These are phyloP conservation scores for Tauraco hartlaubi DNA, from an alignment of 2,797 vertebrate genomes.

Conservation along the genomic window DNA sequence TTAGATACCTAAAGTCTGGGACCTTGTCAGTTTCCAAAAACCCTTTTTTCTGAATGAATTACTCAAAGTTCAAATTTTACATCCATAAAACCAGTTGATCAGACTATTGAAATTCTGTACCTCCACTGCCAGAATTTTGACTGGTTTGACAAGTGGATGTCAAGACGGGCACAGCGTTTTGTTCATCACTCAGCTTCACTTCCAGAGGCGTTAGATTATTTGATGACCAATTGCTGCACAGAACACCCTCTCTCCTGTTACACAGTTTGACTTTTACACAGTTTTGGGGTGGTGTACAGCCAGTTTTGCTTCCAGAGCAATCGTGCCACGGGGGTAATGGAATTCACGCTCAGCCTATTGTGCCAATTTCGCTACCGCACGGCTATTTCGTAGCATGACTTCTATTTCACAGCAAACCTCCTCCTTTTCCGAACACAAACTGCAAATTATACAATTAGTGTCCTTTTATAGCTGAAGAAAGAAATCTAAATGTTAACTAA, in stretches of 20 bases:
- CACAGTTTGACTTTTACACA: not conserved
- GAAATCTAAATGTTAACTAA: conserved; percentile 41
- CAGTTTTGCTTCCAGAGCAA: not conserved
- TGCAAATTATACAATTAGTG: conserved; percentile 44
- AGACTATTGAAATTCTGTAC: not conserved
- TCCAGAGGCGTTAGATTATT: not conserved
- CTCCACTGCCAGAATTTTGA: not conserved
- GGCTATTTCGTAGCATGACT: not conserved
- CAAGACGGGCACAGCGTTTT: not conserved
- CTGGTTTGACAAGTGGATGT: not conserved
- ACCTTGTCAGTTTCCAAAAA: not conserved
- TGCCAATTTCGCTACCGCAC: not conserved
- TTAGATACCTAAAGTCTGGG: not conserved
- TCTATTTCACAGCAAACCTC: conserved; percentile 27
- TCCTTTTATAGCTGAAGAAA: conserved; percentile 22
- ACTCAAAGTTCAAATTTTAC: not conserved
- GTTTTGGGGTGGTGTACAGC: not conserved
- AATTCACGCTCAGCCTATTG: not conserved
- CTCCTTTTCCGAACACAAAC: not conserved
- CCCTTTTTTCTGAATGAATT: not conserved
- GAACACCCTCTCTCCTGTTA: not conserved
- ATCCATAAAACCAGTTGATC: not conserved
- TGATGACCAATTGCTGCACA: not conserved
- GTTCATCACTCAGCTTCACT: not conserved
- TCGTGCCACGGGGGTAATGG: not conserved